These are phyloP conservation scores for Panonychus citri DNA, from an alignment of 1,140 invertebrate genomes.

Conservation along the genomic window DNA sequence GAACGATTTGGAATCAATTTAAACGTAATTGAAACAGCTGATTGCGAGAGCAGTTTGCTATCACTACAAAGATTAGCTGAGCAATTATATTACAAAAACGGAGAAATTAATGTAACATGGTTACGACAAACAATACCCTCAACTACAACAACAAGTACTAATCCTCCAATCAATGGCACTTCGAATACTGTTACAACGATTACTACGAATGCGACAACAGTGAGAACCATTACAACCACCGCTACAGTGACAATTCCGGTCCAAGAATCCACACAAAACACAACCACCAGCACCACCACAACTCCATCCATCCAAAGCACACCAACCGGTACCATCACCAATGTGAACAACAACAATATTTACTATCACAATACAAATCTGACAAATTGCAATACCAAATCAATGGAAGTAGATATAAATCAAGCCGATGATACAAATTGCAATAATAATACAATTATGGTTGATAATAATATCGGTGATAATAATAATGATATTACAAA, in stretches of 20 bases:
- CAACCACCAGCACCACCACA: too few relatives aligned
- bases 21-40: conserved; percentile 76
- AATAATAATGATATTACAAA: neutral
- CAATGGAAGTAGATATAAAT: too few relatives aligned
- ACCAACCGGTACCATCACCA: too few relatives aligned
- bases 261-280: too few relatives aligned
- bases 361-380: too few relatives aligned
- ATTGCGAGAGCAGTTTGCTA: conserved; percentile 71
- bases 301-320: too few relatives aligned
- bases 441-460: neutral
- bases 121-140: neutral
- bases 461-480: neutral
- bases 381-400: too few relatives aligned
- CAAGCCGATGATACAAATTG: neutral
- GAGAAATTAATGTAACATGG: neutral
- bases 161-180: neutral
- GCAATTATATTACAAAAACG: conserved; percentile 1
- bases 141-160: neutral
- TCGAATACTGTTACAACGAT: too few relatives aligned
- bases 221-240: too few relatives aligned
- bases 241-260: too few relatives aligned
- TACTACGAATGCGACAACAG: too few relatives aligned
- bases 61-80: conserved; percentile 57
- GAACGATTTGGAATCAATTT: conserved; percentile 67
- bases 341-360: too few relatives aligned